Percentiles rank a stretch among this genome's conserved stretches.
phyloP scores from a whole-genome alignment of 1,140 invertebrate species.

The Neodiprion pinetum region DNA sequence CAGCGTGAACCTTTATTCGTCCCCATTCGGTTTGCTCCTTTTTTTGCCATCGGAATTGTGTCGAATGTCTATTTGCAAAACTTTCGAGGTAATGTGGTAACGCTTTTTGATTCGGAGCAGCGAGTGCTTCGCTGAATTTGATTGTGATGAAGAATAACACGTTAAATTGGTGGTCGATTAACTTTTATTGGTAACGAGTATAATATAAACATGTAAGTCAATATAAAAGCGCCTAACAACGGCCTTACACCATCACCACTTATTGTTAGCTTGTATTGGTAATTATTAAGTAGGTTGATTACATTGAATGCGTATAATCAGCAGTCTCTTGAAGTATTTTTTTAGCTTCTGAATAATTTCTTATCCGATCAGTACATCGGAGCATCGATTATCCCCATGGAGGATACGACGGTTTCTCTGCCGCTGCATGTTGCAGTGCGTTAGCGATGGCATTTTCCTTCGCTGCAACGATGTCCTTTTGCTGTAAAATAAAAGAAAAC shows the following conservation, averaged over 20 bases:
- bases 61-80: too few relatives aligned
- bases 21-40: too few relatives aligned
- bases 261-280: not conserved
- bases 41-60: too few relatives aligned
- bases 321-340: not conserved
- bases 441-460: slow-evolving; percentile 56
- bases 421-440: slow-evolving; percentile 47
- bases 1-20: too few relatives aligned
- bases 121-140: too few relatives aligned
- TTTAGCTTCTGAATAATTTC: not conserved
- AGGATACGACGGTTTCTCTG: slow-evolving; percentile 42
- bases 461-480: slow-evolving; percentile 51
- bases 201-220: not conserved
- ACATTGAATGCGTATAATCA: not conserved
- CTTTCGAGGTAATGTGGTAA: too few relatives aligned
- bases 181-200: not conserved
- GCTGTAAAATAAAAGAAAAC: slow-evolving; percentile 39
- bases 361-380: not conserved
- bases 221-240: not conserved
- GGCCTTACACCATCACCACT: not conserved
- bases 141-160: too few relatives aligned
- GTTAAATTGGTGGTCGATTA: too few relatives aligned
- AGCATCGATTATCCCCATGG: slow-evolving; percentile 44
- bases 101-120: too few relatives aligned
- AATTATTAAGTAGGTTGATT: not conserved